Evolutionary conservation across 2,797 vertebrate species (phyloP), one percentile per base, ranked within the genome.

Genomic region (Sitta carolinensis): DNA sequence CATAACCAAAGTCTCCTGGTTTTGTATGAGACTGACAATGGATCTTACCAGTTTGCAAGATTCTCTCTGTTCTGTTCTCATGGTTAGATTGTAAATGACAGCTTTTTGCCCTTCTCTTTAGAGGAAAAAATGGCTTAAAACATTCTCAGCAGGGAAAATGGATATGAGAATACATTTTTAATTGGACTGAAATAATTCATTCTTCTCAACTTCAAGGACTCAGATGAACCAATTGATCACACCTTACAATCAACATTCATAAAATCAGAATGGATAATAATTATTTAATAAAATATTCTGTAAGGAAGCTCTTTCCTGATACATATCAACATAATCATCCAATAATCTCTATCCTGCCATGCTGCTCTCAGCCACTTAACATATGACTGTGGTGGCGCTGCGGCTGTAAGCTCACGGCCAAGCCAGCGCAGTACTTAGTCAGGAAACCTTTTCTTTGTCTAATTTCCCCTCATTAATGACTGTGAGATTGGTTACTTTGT

Each of bases 301-400:
- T 43, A 70, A 90, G 43, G 58, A 87, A 79, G 38, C 17, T 77
- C 51, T 61, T 81, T 86, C 45, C 67, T 91, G 64, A 30, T 66
- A 64, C 23, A 52, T 57, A 59, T 45, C 36, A 67, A 64, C 8
- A 2, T 11, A 50, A 62, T 83, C 68, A 85, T 50, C 68, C 74
- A 38, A 11, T 55, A 63, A 52, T 77, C 62, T 84, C 14, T 38
- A 62, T 25, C 87, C 70, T 88, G 51, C 48, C 63, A 29, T 40
- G 32, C 10, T 66, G 30, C 17, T 43, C 22, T 45, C 50, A 90
- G 72, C 19, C 80, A 76, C 64, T 80, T 61, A 67, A 30, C 6
- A 2, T 0, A 0, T 30, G 42, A 78, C 72, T 55, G 16, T 3
- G 3, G 5, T 4, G 5, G 22, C 0, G 0, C 51, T 55, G 59